Conservation (phyloP, 2,797 vertebrate genomes). For the Chrysocyon brachyurus region DNA sequence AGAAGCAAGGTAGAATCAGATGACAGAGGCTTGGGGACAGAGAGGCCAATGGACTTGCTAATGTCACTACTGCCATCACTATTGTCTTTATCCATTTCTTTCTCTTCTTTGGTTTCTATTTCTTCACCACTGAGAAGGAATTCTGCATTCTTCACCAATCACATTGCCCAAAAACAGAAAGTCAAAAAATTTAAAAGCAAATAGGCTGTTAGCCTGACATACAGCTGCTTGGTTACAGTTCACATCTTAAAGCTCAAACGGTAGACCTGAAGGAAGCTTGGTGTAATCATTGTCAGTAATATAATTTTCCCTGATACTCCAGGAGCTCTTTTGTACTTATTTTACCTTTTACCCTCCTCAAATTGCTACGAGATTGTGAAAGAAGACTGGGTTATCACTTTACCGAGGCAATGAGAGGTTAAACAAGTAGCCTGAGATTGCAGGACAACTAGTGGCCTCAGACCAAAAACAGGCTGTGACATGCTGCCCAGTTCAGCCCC, state of each 20-base stretch:
- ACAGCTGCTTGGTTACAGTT: background rate
- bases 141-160: conserved; percentile 89
- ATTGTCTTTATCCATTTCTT: conserved; percentile 87
- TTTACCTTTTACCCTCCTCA: background rate
- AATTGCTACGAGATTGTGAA: conserved; percentile 1
- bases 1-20: conserved; percentile 95
- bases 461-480: background rate
- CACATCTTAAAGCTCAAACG: conserved; percentile 33
- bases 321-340: conserved; percentile 6
- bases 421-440: background rate
- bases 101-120: conserved; percentile 86
- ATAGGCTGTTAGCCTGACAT: conserved; percentile 4
- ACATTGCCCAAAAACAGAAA: conserved; percentile 38
- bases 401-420: background rate
- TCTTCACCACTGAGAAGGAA: conserved; percentile 91
- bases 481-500: background rate
- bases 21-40: conserved; percentile 88
- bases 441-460: background rate
- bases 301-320: conserved; percentile 11
- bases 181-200: conserved; percentile 52
- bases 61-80: conserved; percentile 83
- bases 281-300: background rate
- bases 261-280: background rate
- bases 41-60: conserved; percentile 81
- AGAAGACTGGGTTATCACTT: background rate